These are phyloP conservation scores for Oryctes rhinoceros DNA, from an alignment of 1,140 invertebrate genomes.

Conservation along the genomic window DNA sequence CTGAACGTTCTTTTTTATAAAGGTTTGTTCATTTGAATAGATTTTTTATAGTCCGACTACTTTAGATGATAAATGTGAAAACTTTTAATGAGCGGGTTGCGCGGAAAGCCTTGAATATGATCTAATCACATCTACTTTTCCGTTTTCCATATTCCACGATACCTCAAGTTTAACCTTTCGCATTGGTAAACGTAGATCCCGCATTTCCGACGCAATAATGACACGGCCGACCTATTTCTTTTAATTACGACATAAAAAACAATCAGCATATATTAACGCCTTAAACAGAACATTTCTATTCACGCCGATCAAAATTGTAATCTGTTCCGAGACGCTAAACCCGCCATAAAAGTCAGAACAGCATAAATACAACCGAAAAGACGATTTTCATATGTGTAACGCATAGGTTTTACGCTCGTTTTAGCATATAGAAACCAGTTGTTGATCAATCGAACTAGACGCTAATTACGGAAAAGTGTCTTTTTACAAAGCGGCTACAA, in stretches of 20 bases:
- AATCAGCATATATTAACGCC: constrained; percentile 8
- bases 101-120: too few relatives aligned
- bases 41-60: too few relatives aligned
- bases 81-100: too few relatives aligned
- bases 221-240: not conserved
- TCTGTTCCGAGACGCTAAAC: not conserved
- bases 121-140: too few relatives aligned
- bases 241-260: constrained; percentile 8
- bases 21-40: too few relatives aligned
- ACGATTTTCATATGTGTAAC: not conserved
- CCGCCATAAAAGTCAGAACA: not conserved
- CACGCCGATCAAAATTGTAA: not conserved
- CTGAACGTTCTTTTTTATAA: too few relatives aligned
- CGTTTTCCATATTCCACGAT: too few relatives aligned
- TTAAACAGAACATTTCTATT: too few relatives aligned
- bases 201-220: not conserved
- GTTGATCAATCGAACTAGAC: not conserved
- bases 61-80: too few relatives aligned
- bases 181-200: too few relatives aligned
- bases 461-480: not conserved
- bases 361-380: not conserved
- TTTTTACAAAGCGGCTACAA: not conserved
- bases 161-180: too few relatives aligned
- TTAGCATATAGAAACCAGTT: too few relatives aligned
- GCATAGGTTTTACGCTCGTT: not conserved